These are phyloP conservation scores for Cyclargus thomasi DNA, from an alignment of 1,140 invertebrate species.

Conservation along the genomic window DNA sequence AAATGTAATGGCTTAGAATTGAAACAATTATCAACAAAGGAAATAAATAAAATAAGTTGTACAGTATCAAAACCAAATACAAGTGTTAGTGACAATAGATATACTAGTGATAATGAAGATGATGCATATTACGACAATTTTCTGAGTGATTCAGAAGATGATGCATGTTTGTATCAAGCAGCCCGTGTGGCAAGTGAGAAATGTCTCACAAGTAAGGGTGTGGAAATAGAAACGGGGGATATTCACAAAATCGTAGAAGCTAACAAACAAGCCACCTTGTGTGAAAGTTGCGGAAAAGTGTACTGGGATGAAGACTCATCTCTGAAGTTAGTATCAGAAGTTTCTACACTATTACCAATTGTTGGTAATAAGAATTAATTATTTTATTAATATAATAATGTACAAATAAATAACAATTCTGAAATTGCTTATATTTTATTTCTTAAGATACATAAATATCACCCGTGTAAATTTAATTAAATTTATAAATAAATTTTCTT, in stretches of 20 bases:
- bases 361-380: conserved; percentile 13
- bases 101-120: conserved; percentile 43
- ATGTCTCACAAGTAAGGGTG: conserved; percentile 50
- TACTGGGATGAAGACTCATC: conserved; percentile 54
- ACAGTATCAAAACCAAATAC: conserved; percentile 28
- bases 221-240: conserved; percentile 44
- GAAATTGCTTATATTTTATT: conserved; percentile 11
- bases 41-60: conserved; percentile 43
- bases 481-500: background rate
- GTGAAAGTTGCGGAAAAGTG: conserved; percentile 59
- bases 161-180: conserved; percentile 33
- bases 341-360: conserved; percentile 9
- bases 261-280: conserved; percentile 44
- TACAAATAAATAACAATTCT: conserved; percentile 15
- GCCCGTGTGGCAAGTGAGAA: conserved; percentile 24
- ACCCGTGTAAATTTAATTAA: conserved; percentile 9
- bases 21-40: conserved; percentile 35
- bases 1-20: conserved; percentile 52
- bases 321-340: conserved; percentile 19
- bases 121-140: conserved; percentile 47
- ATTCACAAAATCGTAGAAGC: conserved; percentile 36
- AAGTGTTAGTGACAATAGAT: conserved; percentile 27
- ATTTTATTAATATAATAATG: conserved; percentile 9
- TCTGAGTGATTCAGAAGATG: conserved; percentile 66
- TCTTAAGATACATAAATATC: conserved; percentile 3